A percentile compares a stretch with the other conserved stretches of the same genome.
phyloP scores from a whole-genome alignment of 64 coral and sea anemone genomes.

The Porites australiensis region DNA sequence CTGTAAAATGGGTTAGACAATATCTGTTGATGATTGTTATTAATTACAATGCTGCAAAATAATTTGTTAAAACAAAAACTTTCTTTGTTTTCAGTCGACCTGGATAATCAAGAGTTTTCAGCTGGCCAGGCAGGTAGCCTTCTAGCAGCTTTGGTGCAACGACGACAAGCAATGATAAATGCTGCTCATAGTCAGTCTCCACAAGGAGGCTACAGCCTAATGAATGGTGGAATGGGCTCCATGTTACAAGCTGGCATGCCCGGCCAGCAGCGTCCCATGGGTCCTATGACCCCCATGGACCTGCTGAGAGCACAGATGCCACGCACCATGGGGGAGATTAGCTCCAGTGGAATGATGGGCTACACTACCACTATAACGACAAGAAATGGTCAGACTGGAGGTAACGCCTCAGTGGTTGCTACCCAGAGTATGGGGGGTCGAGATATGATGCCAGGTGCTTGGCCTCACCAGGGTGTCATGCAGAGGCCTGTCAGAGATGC shows the following conservation, averaged over 20 bases:
- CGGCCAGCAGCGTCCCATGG: constrained; percentile 56
- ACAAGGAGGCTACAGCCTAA: constrained; percentile 65
- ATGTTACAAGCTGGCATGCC: constrained; percentile 75
- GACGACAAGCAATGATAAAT: constrained; percentile 84
- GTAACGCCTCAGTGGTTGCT: constrained; percentile 50
- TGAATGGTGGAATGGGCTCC: constrained; percentile 81
- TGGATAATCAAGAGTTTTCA: constrained; percentile 51
- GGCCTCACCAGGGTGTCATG: constrained; percentile 61
- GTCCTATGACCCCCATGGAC: constrained; percentile 55
- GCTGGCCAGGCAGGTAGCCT: constrained; percentile 89
- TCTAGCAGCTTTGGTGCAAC: constrained; percentile 80
- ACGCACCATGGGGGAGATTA: constrained; percentile 50
- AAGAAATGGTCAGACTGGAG: constrained; percentile 39
- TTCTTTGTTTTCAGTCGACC: constrained; percentile 34
- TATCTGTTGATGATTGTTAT: too few species aligned
- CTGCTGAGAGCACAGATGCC: constrained; percentile 57
- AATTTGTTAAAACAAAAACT: background rate
- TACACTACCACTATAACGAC: constrained; percentile 32
- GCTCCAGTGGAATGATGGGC: constrained; percentile 36
- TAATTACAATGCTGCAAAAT: too few species aligned
- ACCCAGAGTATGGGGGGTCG: constrained; percentile 49
- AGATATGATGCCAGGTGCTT: constrained; percentile 41
- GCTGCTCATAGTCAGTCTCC: constrained; percentile 46
- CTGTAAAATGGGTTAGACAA: too few species aligned
- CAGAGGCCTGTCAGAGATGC: constrained; percentile 43